Conservation (phyloP, 1,140 invertebrate species). For the Triops cancriformis region DNA sequence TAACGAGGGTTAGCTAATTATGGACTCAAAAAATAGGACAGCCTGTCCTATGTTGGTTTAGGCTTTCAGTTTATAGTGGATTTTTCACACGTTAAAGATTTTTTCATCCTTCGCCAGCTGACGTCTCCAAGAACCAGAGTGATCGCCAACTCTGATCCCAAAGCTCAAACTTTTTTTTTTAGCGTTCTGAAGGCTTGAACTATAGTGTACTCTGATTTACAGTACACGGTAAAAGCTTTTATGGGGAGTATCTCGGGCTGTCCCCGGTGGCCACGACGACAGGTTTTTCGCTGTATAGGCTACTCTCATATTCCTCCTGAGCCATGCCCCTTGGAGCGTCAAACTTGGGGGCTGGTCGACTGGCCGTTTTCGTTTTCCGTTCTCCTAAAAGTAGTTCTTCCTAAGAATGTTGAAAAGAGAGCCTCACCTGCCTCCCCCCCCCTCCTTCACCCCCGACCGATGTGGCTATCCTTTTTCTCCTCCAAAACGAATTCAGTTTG, state of each 20-base stretch:
- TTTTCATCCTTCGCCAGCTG: background rate
- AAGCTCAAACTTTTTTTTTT: background rate
- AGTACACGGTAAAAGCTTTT: background rate
- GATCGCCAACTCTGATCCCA: background rate
- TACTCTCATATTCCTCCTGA: background rate
- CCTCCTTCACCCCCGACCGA: background rate
- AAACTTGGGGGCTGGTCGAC: background rate
- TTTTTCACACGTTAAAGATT: too few relatives aligned
- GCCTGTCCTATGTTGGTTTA: background rate
- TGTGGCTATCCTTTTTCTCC: background rate
- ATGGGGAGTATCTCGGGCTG: background rate
- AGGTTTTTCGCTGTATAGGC: background rate
- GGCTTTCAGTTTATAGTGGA: too few relatives aligned
- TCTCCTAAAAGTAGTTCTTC: background rate
- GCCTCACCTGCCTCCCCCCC: background rate
- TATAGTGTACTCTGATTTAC: background rate
- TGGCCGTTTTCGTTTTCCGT: background rate
- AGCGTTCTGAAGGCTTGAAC: background rate
- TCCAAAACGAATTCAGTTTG: background rate
- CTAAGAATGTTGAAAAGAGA: background rate
- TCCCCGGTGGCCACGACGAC: background rate
- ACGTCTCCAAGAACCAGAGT: background rate
- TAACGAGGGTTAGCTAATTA: background rate
- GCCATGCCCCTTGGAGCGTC: background rate
- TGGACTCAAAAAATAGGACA: background rate